Conservation (phyloP, 2,888 invertebrate species). For the Prosopocoilus inquinatus region DNA sequence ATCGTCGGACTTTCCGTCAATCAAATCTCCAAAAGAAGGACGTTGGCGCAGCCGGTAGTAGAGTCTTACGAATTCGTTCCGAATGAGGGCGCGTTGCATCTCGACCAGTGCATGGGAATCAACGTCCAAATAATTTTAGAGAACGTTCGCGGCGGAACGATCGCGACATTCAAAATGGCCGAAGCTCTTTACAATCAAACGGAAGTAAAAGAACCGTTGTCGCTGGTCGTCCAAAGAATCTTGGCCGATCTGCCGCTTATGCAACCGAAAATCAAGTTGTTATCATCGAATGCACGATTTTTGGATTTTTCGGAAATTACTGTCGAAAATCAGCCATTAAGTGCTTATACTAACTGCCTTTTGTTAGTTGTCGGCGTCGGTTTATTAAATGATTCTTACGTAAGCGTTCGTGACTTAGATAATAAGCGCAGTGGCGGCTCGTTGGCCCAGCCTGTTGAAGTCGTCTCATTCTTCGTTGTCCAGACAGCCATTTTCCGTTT, state of each 20-base stretch:
- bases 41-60: slow-evolving; percentile 69
- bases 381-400: too few relatives aligned
- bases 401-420: too few relatives aligned
- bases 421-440: too few relatives aligned
- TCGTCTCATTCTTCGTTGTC: too few relatives aligned
- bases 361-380: slow-evolving; percentile 31
- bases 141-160: slow-evolving; percentile 62
- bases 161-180: slow-evolving; percentile 61
- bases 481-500: too few relatives aligned
- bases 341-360: slow-evolving; percentile 35
- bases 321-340: slow-evolving; percentile 62
- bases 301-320: slow-evolving; percentile 55
- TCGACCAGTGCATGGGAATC: slow-evolving; percentile 53
- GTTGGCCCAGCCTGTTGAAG: too few relatives aligned
- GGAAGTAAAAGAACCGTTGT: slow-evolving; percentile 46
- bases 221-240: slow-evolving; percentile 56
- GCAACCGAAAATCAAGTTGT: slow-evolving; percentile 63
- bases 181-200: slow-evolving; percentile 40
- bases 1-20: slow-evolving; percentile 74
- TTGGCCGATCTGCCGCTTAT: slow-evolving; percentile 68
- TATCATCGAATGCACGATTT: slow-evolving; percentile 55
- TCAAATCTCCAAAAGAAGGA: slow-evolving; percentile 66
- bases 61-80: slow-evolving; percentile 75
- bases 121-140: slow-evolving; percentile 72
- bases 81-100: slow-evolving; percentile 45